Conservation (phyloP, 2,888 invertebrate genomes). For the Volucella inanis region DNA sequence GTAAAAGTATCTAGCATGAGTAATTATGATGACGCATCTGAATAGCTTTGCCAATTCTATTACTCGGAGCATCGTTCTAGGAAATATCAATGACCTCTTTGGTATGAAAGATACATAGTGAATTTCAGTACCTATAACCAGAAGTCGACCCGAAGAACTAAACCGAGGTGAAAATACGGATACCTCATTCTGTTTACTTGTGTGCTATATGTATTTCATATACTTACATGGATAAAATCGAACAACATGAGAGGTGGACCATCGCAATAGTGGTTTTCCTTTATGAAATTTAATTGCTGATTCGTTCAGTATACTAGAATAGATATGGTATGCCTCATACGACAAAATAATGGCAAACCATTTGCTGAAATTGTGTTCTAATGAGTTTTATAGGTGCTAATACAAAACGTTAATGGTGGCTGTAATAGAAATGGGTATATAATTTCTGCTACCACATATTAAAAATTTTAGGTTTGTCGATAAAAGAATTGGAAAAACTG, state of each 20-base stretch:
- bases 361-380: slow-evolving; percentile 25
- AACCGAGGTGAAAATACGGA: no score
- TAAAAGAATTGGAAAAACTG: not conserved
- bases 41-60: slow-evolving; percentile 33
- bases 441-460: not conserved
- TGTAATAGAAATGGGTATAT: not conserved
- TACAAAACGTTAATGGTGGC: not conserved
- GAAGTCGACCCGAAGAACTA: not conserved
- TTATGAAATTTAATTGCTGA: slow-evolving; percentile 31
- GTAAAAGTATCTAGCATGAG: slow-evolving; percentile 13
- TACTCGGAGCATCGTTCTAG: not conserved
- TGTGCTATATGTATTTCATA: slow-evolving; percentile 15
- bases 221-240: not conserved
- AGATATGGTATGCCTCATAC: slow-evolving; percentile 3
- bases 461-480: slow-evolving; percentile 8
- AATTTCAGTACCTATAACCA: slow-evolving; percentile 31
- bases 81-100: slow-evolving; percentile 2
- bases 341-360: slow-evolving; percentile 3
- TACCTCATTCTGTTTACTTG: not conserved
- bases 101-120: not conserved
- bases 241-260: slow-evolving; percentile 1
- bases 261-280: slow-evolving; percentile 1
- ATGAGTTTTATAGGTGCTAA: slow-evolving; percentile 43
- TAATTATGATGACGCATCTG: slow-evolving; percentile 19
- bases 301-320: not conserved